A percentile compares a stretch with the other conserved stretches of the same genome.
Evolutionary conservation across 2,888 invertebrate genomes (phyloP).

Genomic region (Notodonta ziczac): DNA sequence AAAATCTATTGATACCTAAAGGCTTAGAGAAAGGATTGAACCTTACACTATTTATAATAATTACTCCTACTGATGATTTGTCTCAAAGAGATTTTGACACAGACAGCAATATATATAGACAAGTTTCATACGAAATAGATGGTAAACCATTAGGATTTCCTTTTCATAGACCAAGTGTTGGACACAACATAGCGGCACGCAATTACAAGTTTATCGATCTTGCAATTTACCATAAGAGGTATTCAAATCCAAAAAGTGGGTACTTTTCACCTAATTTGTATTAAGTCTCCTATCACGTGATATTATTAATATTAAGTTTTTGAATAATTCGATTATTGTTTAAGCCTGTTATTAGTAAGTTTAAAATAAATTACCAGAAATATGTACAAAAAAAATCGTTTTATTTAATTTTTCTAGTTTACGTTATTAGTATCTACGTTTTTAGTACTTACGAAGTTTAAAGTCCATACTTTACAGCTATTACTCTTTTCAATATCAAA

Average conservation of each 20-base stretch:
- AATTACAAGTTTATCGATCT: conserved; percentile 74
- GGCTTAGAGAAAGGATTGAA: conserved; percentile 65
- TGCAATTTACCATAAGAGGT: conserved; percentile 61
- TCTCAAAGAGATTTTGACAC: conserved; percentile 36
- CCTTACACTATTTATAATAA: conserved; percentile 68
- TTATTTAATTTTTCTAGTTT: no score
- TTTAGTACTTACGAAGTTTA: no score
- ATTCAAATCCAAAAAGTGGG: conserved; percentile 41
- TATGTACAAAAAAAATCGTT: no score
- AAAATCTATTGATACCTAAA: conserved; percentile 66
- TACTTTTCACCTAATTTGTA: conserved; percentile 63
- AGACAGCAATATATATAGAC: conserved; percentile 45
- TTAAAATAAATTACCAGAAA: no score
- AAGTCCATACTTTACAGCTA: no score
- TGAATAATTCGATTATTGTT: no score
- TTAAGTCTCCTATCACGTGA: conserved; percentile 33
- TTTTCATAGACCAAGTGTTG: conserved; percentile 61
- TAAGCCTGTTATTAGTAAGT: no score
- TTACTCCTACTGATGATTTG: conserved; percentile 53
- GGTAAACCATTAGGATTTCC: conserved; percentile 72
- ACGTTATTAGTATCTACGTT: no score
- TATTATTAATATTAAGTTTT: no score
- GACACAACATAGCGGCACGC: conserved; percentile 42
- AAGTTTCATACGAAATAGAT: conserved; percentile 52
- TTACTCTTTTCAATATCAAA: no score